Base-by-base conservation (phyloP, 1,140 invertebrate species). In the Trichonephila inaurata region DNA sequence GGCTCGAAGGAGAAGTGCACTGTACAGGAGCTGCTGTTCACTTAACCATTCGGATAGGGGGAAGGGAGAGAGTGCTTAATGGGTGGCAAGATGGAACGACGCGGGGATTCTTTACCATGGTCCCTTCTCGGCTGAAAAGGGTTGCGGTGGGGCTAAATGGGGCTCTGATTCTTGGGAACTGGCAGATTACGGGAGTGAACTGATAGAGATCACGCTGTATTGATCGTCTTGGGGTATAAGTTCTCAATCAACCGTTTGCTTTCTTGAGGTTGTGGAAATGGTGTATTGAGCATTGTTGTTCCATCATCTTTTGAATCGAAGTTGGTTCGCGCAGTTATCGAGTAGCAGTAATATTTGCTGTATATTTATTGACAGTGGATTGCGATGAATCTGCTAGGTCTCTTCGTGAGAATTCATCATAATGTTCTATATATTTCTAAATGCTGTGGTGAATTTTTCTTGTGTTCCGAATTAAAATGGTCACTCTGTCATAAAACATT, bases 1-100 rank as follows among this genome's bases (percentile, higher is more conserved):
- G 61, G 2, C 44, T 51, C 60, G 86, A 60, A 60, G 16, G 58
- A 88, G 86, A 88, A 88, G 86, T 61, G 58, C 82, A 85, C 82
- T 85, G 82, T 85, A 85, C 82, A 85, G 86, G 86, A 81, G 19
- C 77, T 33, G 77, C 89, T 91, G 89, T 82, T 91, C 89, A 91
- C 89, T 91, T 91, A 88, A 89, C 64, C 40, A 44, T 72, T 58
- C 12, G 64, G 8, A 51, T 51, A 51, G 44, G 40, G 28, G 66
- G 89, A 24, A 8, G 51, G 58, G 72, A 28, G 72, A 28, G 69
- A 88, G 60, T 44, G 44, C 86, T 88, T 88, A 88, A 88, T 88
- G 86, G 28, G 86, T 33, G 86, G 60, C 61, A 64, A 64, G 33
- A 66, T 44, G 62, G 87, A 33, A 24, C 14, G 86, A n/a, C 18